Evolutionary conservation across 1,140 invertebrate genomes (phyloP).

Genomic region (Sogatella furcifera): DNA sequence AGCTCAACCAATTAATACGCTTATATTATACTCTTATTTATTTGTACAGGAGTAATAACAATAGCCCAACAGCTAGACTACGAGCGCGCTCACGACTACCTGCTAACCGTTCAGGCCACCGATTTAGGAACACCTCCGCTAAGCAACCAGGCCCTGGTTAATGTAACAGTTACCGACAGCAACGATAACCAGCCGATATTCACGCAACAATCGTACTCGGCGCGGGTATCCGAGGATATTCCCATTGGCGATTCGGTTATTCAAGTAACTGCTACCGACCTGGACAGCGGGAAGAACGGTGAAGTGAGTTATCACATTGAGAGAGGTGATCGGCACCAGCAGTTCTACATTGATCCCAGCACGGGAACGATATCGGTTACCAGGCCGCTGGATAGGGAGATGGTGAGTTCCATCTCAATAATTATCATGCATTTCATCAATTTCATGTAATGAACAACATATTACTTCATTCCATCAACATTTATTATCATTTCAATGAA

Average conservation of each 20-base stretch:
- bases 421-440: too few species aligned
- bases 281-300: constrained; percentile 71
- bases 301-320: constrained; percentile 66
- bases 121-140: constrained; percentile 79
- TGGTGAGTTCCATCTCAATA: constrained; percentile 32
- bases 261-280: constrained; percentile 64
- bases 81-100: constrained; percentile 75
- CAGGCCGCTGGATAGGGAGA: constrained; percentile 71
- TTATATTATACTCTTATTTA: too few species aligned
- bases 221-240: constrained; percentile 69
- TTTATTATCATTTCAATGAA: too few species aligned
- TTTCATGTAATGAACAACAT: too few species aligned
- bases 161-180: constrained; percentile 75
- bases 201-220: constrained; percentile 64
- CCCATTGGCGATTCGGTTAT: constrained; percentile 54
- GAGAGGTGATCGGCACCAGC: constrained; percentile 61
- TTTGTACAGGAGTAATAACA: constrained; percentile 48
- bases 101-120: constrained; percentile 78
- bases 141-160: constrained; percentile 75
- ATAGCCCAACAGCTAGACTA: constrained; percentile 72
- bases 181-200: constrained; percentile 87
- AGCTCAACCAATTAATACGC: too few species aligned
- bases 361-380: constrained; percentile 70
- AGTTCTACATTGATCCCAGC: constrained; percentile 66
- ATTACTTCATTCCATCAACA: too few species aligned